Conservation (phyloP, 2,888 invertebrate genomes). For the Napeogenes sylphis region DNA sequence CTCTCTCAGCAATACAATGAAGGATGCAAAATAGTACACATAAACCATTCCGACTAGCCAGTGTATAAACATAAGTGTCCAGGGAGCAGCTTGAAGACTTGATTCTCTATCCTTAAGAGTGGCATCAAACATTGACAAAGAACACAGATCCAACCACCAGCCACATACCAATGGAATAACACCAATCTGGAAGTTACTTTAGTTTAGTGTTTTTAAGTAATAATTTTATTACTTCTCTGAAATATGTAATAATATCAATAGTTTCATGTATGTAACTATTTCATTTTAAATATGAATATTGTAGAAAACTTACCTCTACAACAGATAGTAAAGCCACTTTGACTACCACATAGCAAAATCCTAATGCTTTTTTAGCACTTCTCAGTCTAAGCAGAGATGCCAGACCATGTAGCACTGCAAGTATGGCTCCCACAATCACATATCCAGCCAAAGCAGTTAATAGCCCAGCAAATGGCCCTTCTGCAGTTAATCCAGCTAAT, state of each 20-base stretch:
- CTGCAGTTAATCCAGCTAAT: slow-evolving; percentile 67
- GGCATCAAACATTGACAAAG: slow-evolving; percentile 93
- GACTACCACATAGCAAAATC: slow-evolving; percentile 93
- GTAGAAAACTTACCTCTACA: slow-evolving; percentile 85
- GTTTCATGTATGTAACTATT: no score
- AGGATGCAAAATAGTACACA: slow-evolving; percentile 99
- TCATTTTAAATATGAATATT: no score
- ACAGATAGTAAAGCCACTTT: slow-evolving; percentile 95
- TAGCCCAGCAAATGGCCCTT: slow-evolving; percentile 94
- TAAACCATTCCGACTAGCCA: slow-evolving; percentile 99
- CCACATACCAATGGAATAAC: slow-evolving; percentile 97
- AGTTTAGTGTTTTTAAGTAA: background rate
- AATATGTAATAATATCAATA: slow-evolving; percentile 6
- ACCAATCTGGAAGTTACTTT: slow-evolving; percentile 81
- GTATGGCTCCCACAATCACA: slow-evolving; percentile 88
- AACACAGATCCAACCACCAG: slow-evolving; percentile 99
- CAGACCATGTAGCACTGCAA: slow-evolving; percentile 90
- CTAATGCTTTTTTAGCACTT: slow-evolving; percentile 89
- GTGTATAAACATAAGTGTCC: slow-evolving; percentile 98
- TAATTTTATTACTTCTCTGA: background rate
- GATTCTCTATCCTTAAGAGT: slow-evolving; percentile 91
- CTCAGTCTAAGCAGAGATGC: slow-evolving; percentile 89
- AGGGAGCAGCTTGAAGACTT: slow-evolving; percentile 93
- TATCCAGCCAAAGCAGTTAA: slow-evolving; percentile 96
- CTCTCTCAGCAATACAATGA: slow-evolving; percentile 93